Percentiles rank a stretch among this genome's conserved stretches.
phyloP scores from a whole-genome alignment of 2,797 vertebrate species.

The Caiman crocodilus region DNA sequence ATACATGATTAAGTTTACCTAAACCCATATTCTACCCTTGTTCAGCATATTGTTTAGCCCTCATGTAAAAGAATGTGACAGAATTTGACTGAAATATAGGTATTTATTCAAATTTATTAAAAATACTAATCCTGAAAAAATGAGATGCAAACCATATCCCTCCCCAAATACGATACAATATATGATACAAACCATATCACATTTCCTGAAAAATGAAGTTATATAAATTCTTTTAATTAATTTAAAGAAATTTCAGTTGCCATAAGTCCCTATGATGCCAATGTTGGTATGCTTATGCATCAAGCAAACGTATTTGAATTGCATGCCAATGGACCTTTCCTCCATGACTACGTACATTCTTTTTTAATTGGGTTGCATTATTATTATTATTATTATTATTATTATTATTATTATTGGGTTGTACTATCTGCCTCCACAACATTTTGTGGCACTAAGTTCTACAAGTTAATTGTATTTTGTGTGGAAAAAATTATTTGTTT shows the following conservation, averaged over 20 bases:
- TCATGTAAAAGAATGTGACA: neutral
- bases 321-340: neutral
- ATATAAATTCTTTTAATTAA: neutral
- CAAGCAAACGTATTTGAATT: neutral
- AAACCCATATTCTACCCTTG: neutral
- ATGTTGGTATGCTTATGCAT: neutral
- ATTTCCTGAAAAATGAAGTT: neutral
- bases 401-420: no score
- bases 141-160: no score
- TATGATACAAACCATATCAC: fast-evolving
- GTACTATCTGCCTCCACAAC: no score
- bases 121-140: no score
- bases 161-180: neutral
- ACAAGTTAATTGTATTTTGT: no score
- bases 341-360: no score
- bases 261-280: neutral
- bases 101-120: no score
- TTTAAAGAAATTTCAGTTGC: neutral
- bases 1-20: neutral
- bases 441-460: no score
- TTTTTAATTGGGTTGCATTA: no score
- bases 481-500: no score
- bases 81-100: no score
- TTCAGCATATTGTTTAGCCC: neutral
- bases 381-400: no score